Percentiles rank a stretch among this genome's conserved stretches.
phyloP scores from a whole-genome alignment of 2,113 vertebrate species.

The Penelope pileata region DNA sequence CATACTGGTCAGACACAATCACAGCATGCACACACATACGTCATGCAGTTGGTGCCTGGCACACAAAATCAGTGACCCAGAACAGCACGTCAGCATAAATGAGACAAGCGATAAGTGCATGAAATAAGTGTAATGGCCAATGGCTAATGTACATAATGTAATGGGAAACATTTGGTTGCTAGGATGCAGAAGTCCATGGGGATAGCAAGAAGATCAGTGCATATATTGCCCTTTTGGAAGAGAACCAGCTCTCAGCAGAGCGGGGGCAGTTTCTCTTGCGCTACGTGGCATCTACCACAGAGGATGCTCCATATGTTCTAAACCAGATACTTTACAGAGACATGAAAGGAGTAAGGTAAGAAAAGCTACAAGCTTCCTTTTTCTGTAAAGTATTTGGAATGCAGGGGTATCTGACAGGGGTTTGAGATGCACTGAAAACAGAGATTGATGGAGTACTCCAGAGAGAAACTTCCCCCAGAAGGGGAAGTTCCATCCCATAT shows the following conservation, averaged over 20 bases:
- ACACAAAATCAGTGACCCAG: background rate
- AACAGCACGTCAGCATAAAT: background rate
- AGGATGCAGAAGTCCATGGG: constrained; percentile 81
- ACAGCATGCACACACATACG: background rate
- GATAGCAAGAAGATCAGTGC: constrained; percentile 79
- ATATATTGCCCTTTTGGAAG: constrained; percentile 81
- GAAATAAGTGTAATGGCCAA: background rate
- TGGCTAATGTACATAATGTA: constrained; percentile 10
- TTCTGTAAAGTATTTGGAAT: background rate
- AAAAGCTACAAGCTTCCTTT: background rate
- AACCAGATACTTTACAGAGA: constrained; percentile 76
- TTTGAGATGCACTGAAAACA: background rate
- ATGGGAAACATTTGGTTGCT: constrained; percentile 45
- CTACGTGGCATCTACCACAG: constrained; percentile 78
- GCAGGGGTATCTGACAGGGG: background rate
- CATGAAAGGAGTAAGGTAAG: constrained; percentile 82
- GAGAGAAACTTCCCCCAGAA: background rate
- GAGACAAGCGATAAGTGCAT: constrained; percentile 1
- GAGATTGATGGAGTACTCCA: background rate
- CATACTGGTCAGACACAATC: rapidly evolving
- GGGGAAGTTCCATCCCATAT: too few relatives aligned
- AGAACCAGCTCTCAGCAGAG: constrained; percentile 53
- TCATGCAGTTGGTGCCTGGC: background rate
- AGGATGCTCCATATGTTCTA: constrained; percentile 73
- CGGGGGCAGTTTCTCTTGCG: constrained; percentile 62